Evolutionary conservation across 1,140 invertebrate genomes (phyloP).

Genomic region (Drosophila rhopaloa): DNA sequence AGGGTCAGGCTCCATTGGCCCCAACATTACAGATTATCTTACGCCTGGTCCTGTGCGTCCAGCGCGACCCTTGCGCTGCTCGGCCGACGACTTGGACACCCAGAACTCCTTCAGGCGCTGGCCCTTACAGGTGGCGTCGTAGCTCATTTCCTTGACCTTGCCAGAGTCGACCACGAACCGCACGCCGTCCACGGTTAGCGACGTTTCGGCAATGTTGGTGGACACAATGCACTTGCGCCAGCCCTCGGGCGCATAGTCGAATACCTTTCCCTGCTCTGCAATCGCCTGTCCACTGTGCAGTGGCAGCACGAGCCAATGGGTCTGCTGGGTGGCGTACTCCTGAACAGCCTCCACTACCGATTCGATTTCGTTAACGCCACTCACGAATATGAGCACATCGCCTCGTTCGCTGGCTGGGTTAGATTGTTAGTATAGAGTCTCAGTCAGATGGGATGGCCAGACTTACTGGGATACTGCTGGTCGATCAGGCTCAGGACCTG

Average conservation of each 20-base stretch:
- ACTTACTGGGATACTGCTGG: constrained; percentile 91
- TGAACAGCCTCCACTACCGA: constrained; percentile 94
- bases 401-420: constrained; percentile 91
- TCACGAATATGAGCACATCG: constrained; percentile 98
- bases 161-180: constrained; percentile 99
- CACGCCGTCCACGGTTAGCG: constrained; percentile 99
- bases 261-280: constrained; percentile 98
- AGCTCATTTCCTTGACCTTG: constrained; percentile 99
- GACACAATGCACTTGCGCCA: constrained; percentile 98
- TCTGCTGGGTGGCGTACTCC: constrained; percentile 92
- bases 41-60: constrained; percentile 89
- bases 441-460: too few relatives aligned
- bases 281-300: constrained; percentile 97
- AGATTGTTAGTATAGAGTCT: not conserved
- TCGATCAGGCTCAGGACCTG: constrained; percentile 97
- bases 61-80: constrained; percentile 98
- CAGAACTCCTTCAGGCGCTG: constrained; percentile 96
- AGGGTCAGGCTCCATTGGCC: not conserved
- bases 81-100: constrained; percentile 98
- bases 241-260: constrained; percentile 97
- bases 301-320: constrained; percentile 97
- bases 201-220: constrained; percentile 99
- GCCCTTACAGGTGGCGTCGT: constrained; percentile 95
- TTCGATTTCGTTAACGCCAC: constrained; percentile 97
- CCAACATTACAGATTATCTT: constrained; percentile 2